Conservation (phyloP, 2,888 invertebrate species). For the Drosophila anomalipes region DNA sequence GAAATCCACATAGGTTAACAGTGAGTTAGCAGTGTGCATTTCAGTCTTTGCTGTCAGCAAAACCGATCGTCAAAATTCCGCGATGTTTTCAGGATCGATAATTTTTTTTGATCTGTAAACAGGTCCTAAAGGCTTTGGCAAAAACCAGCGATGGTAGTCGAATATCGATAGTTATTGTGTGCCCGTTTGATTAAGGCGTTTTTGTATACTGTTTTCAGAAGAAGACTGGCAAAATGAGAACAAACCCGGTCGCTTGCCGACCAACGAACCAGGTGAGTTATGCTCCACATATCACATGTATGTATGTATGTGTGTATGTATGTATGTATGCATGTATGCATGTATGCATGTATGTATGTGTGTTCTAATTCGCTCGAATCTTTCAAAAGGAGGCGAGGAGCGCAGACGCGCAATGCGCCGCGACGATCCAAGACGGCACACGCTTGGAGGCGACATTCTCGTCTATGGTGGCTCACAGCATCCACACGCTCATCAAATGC, state of each 20-base stretch:
- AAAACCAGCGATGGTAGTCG: background rate
- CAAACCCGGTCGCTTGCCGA: conserved; percentile 84
- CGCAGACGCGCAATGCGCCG: conserved; percentile 86
- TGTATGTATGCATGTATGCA: background rate
- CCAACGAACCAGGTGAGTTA: conserved; percentile 83
- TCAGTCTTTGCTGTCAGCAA: background rate
- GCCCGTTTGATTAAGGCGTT: conserved; percentile 2
- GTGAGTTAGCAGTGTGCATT: background rate
- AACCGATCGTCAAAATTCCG: background rate
- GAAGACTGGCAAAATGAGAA: conserved; percentile 88
- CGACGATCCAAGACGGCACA: conserved; percentile 93
- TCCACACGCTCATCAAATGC: conserved; percentile 69
- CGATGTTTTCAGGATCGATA: background rate
- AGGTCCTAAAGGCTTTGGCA: background rate
- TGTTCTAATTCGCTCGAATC: background rate
- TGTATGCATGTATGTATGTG: background rate
- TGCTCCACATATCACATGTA: background rate
- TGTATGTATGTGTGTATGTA: background rate
- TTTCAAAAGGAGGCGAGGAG: conserved; percentile 78
- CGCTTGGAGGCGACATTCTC: conserved; percentile 91
- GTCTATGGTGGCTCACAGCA: conserved; percentile 87
- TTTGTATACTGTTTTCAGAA: conserved; percentile 86
- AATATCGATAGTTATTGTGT: conserved; percentile 41
- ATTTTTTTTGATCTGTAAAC: background rate
- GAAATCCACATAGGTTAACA: background rate